These are phyloP conservation scores for Phaenicophaeus curvirostris DNA, from an alignment of 2,797 vertebrate species.

Conservation along the genomic window DNA sequence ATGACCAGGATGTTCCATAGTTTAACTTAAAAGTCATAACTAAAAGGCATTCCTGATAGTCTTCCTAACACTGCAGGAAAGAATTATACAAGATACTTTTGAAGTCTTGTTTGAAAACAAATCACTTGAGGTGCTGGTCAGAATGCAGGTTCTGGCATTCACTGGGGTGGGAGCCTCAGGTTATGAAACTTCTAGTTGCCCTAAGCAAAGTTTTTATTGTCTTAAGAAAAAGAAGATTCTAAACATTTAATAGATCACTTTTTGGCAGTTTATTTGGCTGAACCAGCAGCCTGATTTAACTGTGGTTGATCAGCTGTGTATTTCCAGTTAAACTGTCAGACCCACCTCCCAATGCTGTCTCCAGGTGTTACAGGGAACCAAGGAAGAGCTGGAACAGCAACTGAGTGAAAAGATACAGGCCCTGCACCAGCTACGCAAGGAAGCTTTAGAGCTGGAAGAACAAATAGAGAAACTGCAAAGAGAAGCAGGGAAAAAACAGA, in stretches of 20 bases:
- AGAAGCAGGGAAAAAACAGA: conserved; percentile 74
- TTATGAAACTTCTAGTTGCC: background rate
- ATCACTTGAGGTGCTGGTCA: background rate
- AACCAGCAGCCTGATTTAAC: background rate
- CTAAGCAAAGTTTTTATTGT: background rate
- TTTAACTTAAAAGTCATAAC: background rate
- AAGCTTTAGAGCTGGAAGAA: conserved; percentile 78
- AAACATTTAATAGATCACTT: background rate
- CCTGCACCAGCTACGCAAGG: conserved; percentile 74
- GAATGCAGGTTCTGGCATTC: background rate
- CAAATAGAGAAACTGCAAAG: conserved; percentile 78
- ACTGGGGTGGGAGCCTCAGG: background rate
- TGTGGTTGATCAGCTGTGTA: background rate
- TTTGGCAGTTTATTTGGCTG: background rate
- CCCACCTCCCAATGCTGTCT: background rate
- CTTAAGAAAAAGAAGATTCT: background rate
- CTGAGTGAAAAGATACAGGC: conserved; percentile 76
- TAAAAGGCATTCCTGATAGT: background rate
- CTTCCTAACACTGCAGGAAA: background rate
- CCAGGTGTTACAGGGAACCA: conserved; percentile 80
- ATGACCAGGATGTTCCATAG: background rate
- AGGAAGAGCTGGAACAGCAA: conserved; percentile 76
- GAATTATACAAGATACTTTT: background rate
- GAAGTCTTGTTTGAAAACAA: background rate
- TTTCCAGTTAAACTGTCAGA: background rate